A percentile compares a stretch with the other conserved stretches of the same genome.
Evolutionary conservation across 2,113 vertebrate genomes (phyloP).

Genomic region (Poeciliopsis occidentalis): DNA sequence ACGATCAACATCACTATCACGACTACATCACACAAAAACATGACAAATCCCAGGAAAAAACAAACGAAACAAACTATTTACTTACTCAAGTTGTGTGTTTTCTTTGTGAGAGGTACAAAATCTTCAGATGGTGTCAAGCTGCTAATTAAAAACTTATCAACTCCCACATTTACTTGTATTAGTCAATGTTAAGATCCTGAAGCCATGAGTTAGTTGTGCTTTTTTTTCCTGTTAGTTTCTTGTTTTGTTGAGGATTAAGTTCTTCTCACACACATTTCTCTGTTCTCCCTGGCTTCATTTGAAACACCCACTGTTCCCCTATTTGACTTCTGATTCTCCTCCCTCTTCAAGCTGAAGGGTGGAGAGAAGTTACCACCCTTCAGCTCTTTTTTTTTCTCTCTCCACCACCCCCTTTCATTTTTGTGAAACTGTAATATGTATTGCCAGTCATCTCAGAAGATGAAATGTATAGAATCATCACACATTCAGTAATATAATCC

Average conservation of each 20-base stretch:
- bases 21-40: background rate
- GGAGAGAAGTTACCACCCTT: conserved; percentile 38
- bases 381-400: background rate
- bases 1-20: background rate
- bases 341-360: conserved; percentile 24
- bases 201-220: background rate
- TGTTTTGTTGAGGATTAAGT: conserved; percentile 1
- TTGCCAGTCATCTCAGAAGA: no score
- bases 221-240: conserved; percentile 1
- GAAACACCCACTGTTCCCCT: conserved; percentile 32
- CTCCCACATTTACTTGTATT: background rate
- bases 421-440: no score
- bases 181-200: background rate
- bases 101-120: conserved; percentile 9
- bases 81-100: conserved; percentile 53
- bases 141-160: background rate
- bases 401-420: background rate
- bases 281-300: conserved; percentile 35
- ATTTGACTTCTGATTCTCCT: conserved; percentile 66
- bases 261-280: conserved; percentile 15
- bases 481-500: no score
- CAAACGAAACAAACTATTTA: background rate
- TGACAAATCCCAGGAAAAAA: background rate
- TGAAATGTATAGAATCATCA: no score
- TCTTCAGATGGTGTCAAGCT: background rate